These are phyloP conservation scores for Spizaetus ornatus DNA, from an alignment of 2,113 vertebrate genomes.

Conservation along the genomic window DNA sequence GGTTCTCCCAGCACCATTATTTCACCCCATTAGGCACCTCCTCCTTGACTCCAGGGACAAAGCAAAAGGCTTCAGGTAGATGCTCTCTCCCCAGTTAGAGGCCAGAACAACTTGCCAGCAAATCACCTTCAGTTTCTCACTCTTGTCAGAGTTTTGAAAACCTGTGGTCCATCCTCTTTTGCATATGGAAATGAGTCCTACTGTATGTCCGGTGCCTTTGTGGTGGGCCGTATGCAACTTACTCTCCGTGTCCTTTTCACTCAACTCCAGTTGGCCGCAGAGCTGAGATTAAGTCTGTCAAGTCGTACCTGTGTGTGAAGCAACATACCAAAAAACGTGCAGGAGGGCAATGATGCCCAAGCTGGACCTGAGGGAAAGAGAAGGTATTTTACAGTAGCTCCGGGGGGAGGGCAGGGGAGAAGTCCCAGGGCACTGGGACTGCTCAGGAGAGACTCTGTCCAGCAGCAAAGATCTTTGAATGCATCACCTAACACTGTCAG, in stretches of 20 bases:
- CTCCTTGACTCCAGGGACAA: background rate
- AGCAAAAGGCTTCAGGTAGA: background rate
- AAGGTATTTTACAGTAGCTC: background rate
- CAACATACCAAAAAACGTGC: rapidly evolving
- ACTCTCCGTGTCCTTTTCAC: rapidly evolving
- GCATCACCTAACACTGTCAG: background rate
- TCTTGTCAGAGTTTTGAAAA: background rate
- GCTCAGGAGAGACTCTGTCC: background rate
- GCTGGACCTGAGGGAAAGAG: background rate
- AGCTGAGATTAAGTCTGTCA: background rate
- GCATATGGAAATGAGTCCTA: rapidly evolving
- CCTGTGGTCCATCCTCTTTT: rapidly evolving
- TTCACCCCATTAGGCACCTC: background rate
- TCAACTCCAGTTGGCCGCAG: background rate
- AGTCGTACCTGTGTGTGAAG: rapidly evolving
- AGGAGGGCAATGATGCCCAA: background rate
- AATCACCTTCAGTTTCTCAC: background rate
- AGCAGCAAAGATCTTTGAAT: background rate
- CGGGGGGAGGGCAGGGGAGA: rapidly evolving
- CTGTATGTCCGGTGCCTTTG: rapidly evolving
- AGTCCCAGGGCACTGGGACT: background rate
- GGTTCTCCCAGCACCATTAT: background rate
- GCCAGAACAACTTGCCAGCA: background rate
- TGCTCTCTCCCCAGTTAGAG: background rate
- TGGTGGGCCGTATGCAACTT: background rate